phyloP scores from a whole-genome alignment of 2,113 vertebrate species.

The Calypte anna region DNA sequence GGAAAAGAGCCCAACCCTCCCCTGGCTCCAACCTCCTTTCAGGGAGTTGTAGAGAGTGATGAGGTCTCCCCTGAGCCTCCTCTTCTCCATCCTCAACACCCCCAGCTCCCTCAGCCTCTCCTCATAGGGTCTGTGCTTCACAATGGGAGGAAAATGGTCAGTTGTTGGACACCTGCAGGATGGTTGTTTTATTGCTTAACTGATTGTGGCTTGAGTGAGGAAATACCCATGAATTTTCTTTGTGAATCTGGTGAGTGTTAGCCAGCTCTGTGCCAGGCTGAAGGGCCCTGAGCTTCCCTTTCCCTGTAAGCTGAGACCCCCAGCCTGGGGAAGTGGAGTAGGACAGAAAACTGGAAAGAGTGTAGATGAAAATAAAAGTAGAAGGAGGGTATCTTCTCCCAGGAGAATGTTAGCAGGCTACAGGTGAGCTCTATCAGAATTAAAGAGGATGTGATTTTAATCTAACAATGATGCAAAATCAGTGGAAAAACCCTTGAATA shows the following conservation, averaged over 20 bases:
- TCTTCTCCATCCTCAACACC: too few species aligned
- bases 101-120: too few species aligned
- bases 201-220: not conserved
- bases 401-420: not conserved
- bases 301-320: not conserved
- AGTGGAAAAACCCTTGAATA: accelerated
- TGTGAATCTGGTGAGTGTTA: not conserved
- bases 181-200: not conserved
- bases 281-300: not conserved
- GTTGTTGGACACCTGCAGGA: accelerated
- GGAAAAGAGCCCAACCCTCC: too few species aligned
- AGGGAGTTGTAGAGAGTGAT: too few species aligned
- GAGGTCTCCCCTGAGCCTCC: too few species aligned
- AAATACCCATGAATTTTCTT: not conserved
- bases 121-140: not conserved
- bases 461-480: not conserved
- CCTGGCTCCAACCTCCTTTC: too few species aligned
- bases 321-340: not conserved
- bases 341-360: not conserved
- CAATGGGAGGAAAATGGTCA: not conserved
- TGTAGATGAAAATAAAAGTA: not conserved
- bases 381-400: not conserved
- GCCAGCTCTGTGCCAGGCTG: not conserved
- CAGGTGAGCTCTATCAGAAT: not conserved
- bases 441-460: not conserved